Conservation (phyloP, 2,888 invertebrate species). For the Smittia aterrima region DNA sequence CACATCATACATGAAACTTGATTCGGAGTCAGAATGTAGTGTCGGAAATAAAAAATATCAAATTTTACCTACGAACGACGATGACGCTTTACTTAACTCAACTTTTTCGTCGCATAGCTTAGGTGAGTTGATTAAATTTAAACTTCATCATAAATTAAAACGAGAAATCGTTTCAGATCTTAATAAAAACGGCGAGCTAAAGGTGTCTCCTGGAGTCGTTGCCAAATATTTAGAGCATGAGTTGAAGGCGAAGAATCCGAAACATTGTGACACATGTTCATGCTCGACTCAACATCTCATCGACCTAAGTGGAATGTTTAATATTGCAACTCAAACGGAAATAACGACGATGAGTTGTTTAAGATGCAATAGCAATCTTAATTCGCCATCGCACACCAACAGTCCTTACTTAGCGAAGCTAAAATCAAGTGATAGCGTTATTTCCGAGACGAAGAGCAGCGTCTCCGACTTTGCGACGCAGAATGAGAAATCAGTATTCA, state of each 20-base stretch:
- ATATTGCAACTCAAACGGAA: conserved; percentile 65
- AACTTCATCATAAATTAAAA: background rate
- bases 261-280: conserved; percentile 80
- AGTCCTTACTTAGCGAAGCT: conserved; percentile 54
- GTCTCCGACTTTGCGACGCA: conserved; percentile 52
- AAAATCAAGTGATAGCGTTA: conserved; percentile 54
- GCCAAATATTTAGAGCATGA: conserved; percentile 89
- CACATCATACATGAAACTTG: conserved; percentile 62
- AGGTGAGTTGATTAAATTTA: background rate
- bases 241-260: conserved; percentile 70
- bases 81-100: background rate
- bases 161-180: background rate
- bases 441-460: conserved; percentile 54
- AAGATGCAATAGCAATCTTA: conserved; percentile 62
- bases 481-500: conserved; percentile 50
- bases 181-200: conserved; percentile 47
- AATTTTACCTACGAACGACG: conserved; percentile 54
- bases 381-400: conserved; percentile 54
- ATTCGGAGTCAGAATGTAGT: conserved; percentile 53
- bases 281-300: conserved; percentile 60
- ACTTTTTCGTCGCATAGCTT: background rate
- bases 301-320: conserved; percentile 58
- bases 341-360: conserved; percentile 57
- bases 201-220: conserved; percentile 83
- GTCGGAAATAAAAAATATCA: conserved; percentile 53